A percentile compares a stretch with the other conserved stretches of the same genome.
Evolutionary conservation across 2,888 invertebrate species (phyloP).

Genomic region (Timandra comae): DNA sequence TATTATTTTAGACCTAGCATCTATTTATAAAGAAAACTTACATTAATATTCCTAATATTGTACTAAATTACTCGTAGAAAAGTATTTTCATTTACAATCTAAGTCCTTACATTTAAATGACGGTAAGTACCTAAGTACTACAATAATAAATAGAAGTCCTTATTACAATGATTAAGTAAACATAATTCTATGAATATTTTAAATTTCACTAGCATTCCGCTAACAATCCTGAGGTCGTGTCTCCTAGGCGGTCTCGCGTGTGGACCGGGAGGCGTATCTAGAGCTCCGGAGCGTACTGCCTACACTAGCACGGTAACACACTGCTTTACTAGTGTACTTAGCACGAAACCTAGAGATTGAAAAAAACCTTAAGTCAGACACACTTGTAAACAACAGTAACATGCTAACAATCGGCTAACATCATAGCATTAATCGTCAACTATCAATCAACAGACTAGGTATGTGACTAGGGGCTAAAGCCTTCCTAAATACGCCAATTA

Average conservation of each 20-base stretch:
- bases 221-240: constrained; percentile 68
- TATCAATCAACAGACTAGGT: constrained; percentile 26
- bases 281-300: constrained; percentile 77
- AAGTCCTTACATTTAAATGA: constrained; percentile 67
- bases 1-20: constrained; percentile 43
- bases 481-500: constrained; percentile 47
- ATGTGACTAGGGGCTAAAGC: constrained; percentile 20
- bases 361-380: constrained; percentile 66
- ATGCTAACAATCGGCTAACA: constrained; percentile 56
- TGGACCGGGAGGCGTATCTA: constrained; percentile 72
- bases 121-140: constrained; percentile 71
- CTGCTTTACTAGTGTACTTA: constrained; percentile 77
- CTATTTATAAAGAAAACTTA: constrained; percentile 48
- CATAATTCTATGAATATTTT: constrained; percentile 56
- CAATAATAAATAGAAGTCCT: constrained; percentile 75
- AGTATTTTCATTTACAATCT: constrained; percentile 55
- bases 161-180: constrained; percentile 66
- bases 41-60: constrained; percentile 66
- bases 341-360: constrained; percentile 78
- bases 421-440: constrained; percentile 68
- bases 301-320: constrained; percentile 72
- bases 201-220: constrained; percentile 55
- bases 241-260: constrained; percentile 71
- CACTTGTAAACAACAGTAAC: constrained; percentile 42
- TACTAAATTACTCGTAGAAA: constrained; percentile 42